phyloP scores from a whole-genome alignment of 2,888 invertebrate genomes.

The Sericinus montela region DNA sequence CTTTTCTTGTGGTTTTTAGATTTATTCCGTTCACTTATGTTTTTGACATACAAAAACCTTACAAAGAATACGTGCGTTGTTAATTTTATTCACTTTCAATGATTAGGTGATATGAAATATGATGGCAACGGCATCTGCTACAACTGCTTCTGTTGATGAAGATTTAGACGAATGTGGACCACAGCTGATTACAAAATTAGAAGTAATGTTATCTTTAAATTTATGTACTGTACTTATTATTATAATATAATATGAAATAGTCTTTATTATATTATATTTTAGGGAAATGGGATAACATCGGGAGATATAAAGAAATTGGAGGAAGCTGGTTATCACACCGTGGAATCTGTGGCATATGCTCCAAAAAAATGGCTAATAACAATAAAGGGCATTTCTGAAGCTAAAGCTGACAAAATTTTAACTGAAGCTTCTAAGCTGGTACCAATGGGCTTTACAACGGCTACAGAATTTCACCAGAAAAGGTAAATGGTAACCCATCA shows the following conservation, averaged over 20 bases:
- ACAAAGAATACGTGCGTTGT: not conserved
- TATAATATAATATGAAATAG: not conserved
- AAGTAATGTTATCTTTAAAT: conserved; percentile 69
- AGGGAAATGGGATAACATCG: conserved; percentile 95
- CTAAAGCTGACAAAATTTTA: conserved; percentile 96
- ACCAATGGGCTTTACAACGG: conserved; percentile 99
- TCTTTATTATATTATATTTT: conserved; percentile 24
- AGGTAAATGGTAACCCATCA: conserved; percentile 59
- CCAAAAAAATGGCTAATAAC: conserved; percentile 93
- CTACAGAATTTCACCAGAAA: conserved; percentile 96
- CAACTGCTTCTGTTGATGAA: conserved; percentile 73
- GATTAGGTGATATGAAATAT: conserved; percentile 45
- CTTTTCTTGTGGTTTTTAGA: too few relatives aligned
- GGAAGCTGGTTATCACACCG: conserved; percentile 96
- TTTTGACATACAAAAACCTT: too few relatives aligned
- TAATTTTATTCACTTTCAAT: conserved; percentile 24
- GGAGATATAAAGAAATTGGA: conserved; percentile 95
- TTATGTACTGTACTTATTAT: not conserved
- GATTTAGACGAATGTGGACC: conserved; percentile 86
- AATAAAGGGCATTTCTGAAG: conserved; percentile 98
- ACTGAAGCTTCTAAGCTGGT: conserved; percentile 95
- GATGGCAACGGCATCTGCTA: conserved; percentile 72
- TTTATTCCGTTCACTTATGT: too few relatives aligned
- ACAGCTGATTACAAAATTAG: conserved; percentile 83
- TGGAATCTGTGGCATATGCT: conserved; percentile 96